Evolutionary conservation across 1,140 invertebrate species (phyloP), one percentile per base, ranked within the genome.

Genomic region (Hylyphantes graminicola): DNA sequence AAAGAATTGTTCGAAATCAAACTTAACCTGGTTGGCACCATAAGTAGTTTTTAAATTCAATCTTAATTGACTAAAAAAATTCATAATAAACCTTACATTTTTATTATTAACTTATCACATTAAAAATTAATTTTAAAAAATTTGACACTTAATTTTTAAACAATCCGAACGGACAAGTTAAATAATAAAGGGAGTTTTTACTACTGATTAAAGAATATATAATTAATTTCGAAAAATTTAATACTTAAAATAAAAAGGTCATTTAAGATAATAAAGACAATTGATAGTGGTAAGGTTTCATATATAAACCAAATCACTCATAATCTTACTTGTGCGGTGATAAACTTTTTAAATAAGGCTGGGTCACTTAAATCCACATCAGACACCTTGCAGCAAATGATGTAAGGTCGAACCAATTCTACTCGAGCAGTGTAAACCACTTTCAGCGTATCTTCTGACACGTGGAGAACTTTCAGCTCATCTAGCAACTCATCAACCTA

Each of bases 311-410:
- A 74, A 54, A 67, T n/a, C 1, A 21, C 12, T 65, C 1, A 35
- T 35, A 1, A 1, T 15, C 72, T 87, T 89, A 91, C 91, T 90
- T 96, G 95, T 87, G 95, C 88, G 87, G 93, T 92, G 85, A 96
- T 94, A 87, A 96, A 96, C 88, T 93, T 93, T 87, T 94, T 95
- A 85, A 95, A 94, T 54, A 88, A 91, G 0, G 90, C 89, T 57
- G 93, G 92, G 59, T 91, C 92, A 13, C 86, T 76, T 79, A 96
- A 93, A 67, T 90, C 89, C 7, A 96, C 87, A 86, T 93, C 91
- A 81, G 90, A 91, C 2, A 96, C 89, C 54, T 95, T 91, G 88
- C 94, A 96, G 86, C 93, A 93, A 9, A 94, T 90, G 78, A 96
- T 93, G 87, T 93, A 93, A 7, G 93, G 93, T 82, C 94, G 90